Evolutionary conservation across 2,113 vertebrate genomes (phyloP).

Genomic region (Numida meleagris): DNA sequence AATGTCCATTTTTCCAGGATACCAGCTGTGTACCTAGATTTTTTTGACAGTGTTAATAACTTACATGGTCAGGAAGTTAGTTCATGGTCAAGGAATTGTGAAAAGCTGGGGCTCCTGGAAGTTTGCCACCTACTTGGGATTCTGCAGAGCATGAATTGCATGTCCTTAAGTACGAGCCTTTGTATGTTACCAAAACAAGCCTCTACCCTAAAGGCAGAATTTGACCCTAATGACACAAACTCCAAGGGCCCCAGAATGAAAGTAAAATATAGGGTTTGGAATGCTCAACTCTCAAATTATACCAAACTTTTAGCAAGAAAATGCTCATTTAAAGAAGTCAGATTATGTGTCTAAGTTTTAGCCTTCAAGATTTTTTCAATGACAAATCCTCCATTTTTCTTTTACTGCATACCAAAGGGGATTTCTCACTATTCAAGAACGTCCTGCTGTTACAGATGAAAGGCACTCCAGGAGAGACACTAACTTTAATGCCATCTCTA

Average conservation of each 20-base stretch:
- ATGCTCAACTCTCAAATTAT: background rate
- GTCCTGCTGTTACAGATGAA: background rate
- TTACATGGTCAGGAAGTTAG: slow-evolving; percentile 64
- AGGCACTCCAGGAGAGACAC: background rate
- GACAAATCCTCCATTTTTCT: background rate
- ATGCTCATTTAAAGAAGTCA: background rate
- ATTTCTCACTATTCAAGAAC: background rate
- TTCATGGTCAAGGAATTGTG: slow-evolving; percentile 66
- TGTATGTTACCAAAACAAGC: background rate
- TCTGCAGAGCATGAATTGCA: slow-evolving; percentile 20
- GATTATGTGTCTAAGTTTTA: background rate
- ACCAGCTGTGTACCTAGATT: slow-evolving; percentile 51
- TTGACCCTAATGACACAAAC: background rate
- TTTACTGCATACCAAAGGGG: background rate
- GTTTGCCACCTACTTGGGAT: slow-evolving; percentile 56
- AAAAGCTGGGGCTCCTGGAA: slow-evolving; percentile 58
- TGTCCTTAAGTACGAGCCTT: background rate
- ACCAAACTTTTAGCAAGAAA: background rate
- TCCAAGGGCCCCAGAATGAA: background rate
- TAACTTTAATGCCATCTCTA: background rate
- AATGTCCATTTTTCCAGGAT: slow-evolving; percentile 55
- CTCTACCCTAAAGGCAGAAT: background rate
- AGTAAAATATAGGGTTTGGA: background rate
- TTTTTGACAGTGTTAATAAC: slow-evolving; percentile 57
- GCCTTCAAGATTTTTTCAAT: background rate